Evolutionary conservation across 1,140 invertebrate genomes (phyloP), one percentile per base, ranked within the genome.

Genomic region (Sminthurinus signatus): DNA sequence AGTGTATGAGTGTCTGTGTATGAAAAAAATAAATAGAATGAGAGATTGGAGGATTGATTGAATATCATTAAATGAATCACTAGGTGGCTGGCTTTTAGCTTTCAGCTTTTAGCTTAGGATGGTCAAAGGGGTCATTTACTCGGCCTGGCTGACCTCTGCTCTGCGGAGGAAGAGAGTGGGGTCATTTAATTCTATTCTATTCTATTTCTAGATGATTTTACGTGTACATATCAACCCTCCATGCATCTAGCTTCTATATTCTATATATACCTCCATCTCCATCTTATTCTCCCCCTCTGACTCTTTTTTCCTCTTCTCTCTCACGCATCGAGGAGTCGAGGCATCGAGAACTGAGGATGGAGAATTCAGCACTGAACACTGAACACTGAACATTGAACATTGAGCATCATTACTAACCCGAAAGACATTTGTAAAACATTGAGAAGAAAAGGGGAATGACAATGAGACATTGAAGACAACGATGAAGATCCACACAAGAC

Each of bases 51-150:
- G 54, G 36, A 56, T 56, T 31, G 54, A 56, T 56, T 56, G 54
- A 56, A 56, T 56, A 56, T 42, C 54, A 56, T 56, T 56, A 56
- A 56, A 14, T 56, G 54, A 56, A 56, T 56, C 54, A 56, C 54
- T 56, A 56, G 54, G 54, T 56, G 54, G 54, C 54, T 56, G 17
- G 36, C 54, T 15, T n/a, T n/a, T n/a, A n/a, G n/a, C n/a, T n/a
- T n/a, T n/a, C n/a, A n/a, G n/a, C n/a, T n/a, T n/a, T n/a, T n/a
- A n/a, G n/a, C n/a, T n/a, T n/a, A n/a, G n/a, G n/a, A n/a, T n/a
- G n/a, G n/a, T n/a, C n/a, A n/a, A n/a, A 56, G 25, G 54, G 54
- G 54, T 56, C 54, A 56, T 56, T 56, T 56, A 56, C 54, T 56
- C 32, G 14, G 23, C 25, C 36, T 15, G 3, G 23, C n/a, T 56